A percentile compares a stretch with the other conserved stretches of the same genome.
Conservation (phyloP, 2,113 vertebrate species). For the Brachyhypopomus gauderio region DNA sequence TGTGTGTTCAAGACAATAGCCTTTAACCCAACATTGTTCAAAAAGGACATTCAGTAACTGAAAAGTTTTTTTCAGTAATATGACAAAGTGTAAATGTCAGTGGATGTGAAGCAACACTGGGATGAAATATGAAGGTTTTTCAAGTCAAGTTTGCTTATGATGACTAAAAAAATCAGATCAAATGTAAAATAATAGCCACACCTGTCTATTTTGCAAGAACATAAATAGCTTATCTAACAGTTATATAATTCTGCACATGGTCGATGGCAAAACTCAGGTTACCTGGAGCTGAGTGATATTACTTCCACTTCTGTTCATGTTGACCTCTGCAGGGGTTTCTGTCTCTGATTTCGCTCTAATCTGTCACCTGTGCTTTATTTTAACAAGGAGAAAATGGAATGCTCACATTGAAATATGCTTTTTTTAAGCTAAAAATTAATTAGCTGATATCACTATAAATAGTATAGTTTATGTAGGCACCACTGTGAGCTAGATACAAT, state of each 20-base stretch:
- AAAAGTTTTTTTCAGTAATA: constrained; percentile 1
- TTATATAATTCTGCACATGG: too few relatives aligned
- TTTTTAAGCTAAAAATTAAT: too few relatives aligned
- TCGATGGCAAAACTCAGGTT: too few relatives aligned
- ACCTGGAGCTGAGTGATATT: too few relatives aligned
- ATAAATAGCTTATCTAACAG: too few relatives aligned
- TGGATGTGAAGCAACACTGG: constrained; percentile 3
- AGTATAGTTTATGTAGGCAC: background rate
- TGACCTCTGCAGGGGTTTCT: background rate
- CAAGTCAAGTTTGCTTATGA: background rate
- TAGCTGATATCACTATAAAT: background rate
- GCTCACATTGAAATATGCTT: too few relatives aligned
- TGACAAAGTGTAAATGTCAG: background rate
- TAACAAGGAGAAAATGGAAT: too few relatives aligned
- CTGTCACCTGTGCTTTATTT: too few relatives aligned
- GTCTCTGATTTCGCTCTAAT: too few relatives aligned
- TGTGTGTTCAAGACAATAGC: background rate
- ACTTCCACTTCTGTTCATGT: background rate
- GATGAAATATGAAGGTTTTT: background rate
- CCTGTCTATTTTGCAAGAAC: background rate
- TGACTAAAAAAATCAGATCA: too few relatives aligned
- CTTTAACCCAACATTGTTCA: background rate
- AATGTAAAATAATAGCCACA: background rate
- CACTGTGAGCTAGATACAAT: background rate
- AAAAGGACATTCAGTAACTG: background rate